Conservation (phyloP, 2,113 vertebrate genomes). For the Tapirus terrestris region DNA sequence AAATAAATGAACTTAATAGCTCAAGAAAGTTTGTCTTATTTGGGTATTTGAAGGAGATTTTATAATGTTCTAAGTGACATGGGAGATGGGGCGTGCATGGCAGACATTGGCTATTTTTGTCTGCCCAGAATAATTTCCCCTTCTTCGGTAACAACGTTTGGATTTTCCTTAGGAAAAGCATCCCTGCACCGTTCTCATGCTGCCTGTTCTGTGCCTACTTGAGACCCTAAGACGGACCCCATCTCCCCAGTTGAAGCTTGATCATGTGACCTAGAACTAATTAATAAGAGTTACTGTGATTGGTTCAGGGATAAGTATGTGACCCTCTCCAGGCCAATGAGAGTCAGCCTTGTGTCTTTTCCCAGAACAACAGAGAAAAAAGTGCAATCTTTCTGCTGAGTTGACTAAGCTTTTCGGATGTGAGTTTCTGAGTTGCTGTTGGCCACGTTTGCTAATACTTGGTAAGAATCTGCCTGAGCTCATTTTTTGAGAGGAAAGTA, state of each 20-base stretch:
- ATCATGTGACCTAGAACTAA: not conserved
- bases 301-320: not conserved
- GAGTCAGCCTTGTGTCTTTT: not conserved
- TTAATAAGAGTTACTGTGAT: not conserved
- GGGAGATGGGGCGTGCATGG: not conserved
- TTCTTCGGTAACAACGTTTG: not conserved
- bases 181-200: not conserved
- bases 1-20: constrained; percentile 14
- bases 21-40: not conserved
- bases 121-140: not conserved
- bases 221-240: not conserved
- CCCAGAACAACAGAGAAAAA: not conserved
- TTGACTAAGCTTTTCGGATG: not conserved
- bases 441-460: not conserved
- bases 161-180: not conserved
- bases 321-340: not conserved
- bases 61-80: not conserved
- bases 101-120: not conserved
- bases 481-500: not conserved
- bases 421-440: not conserved
- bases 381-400: not conserved
- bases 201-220: not conserved
- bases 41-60: constrained; percentile 22
- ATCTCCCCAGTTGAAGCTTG: not conserved
- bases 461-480: not conserved